Evolutionary conservation across 2,888 invertebrate species (phyloP), one percentile per base, ranked within the genome.

Genomic region (Spisula solida): DNA sequence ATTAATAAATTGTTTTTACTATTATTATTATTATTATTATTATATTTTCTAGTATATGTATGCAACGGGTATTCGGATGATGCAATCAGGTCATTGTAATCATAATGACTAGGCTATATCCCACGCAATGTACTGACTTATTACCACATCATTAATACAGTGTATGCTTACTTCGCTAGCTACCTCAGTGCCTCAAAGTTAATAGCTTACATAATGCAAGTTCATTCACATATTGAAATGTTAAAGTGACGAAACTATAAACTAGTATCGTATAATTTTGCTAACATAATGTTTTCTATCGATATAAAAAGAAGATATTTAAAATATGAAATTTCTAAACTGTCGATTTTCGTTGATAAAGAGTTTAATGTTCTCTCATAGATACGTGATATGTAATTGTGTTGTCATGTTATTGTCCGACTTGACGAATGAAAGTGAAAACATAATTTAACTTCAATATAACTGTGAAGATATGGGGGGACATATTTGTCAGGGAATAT

Each of bases 291-390:
- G 60, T 66, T 66, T 66, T 25, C 6, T 66, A 66, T 25, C 25
- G 20, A 79, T 85, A 16, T 34, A n/a, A 55, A 48, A 48, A 31
- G 75, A 34, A 31, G 75, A 75, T 75, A 75, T 20, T 18, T 56
- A 81, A 81, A 81, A 81, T 81, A 55, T 51, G 81, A 86, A 81
- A 86, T 81, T 86, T 86, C 86, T 81, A 80, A 81, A 81, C 81
- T 81, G 66, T 86, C 55, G 86, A 86, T 81, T 80, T 66, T n/a
- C 34, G 75, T 70, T 75, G 86, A 86, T 86, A 86, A 86, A 48
- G 70, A 55, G 8, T 86, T 75, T 81, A 81, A 86, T 86, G 81
- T 55, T 66, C 66, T 51, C 60, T 81, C 51, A 10, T 31, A 85
- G 79, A 75, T 79, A 56, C 79, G 20, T 41, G 85, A 85, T 79